A percentile compares a stretch with the other conserved stretches of the same genome.
phyloP scores from a whole-genome alignment of 2,113 vertebrate genomes.

The Irena cyanogastra region DNA sequence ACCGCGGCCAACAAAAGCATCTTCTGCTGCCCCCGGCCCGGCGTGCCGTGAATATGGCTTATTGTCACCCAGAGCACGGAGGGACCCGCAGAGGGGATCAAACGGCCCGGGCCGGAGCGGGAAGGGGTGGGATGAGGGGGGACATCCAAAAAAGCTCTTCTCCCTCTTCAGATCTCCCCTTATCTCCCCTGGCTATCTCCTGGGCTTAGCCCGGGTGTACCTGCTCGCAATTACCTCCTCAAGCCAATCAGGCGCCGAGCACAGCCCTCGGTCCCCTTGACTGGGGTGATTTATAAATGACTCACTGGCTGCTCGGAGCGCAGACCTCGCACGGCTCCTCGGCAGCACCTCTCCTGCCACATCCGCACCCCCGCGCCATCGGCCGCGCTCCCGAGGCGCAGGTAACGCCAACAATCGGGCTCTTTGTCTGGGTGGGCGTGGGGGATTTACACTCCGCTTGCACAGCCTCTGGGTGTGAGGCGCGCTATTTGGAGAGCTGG shows the following conservation, averaged over 20 bases:
- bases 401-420: slow-evolving; percentile 66
- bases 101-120: slow-evolving; percentile 48
- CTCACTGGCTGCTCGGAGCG: slow-evolving; percentile 69
- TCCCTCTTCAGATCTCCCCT: slow-evolving; percentile 72
- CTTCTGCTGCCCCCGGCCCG: background rate
- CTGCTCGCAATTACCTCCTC: slow-evolving; percentile 72
- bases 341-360: slow-evolving; percentile 66
- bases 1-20: slow-evolving; percentile 43
- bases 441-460: slow-evolving; percentile 52
- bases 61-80: slow-evolving; percentile 70
- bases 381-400: slow-evolving; percentile 33
- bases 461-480: slow-evolving; percentile 60
- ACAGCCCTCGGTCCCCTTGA: slow-evolving; percentile 72
- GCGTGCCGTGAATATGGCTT: slow-evolving; percentile 67
- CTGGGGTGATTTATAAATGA: slow-evolving; percentile 82
- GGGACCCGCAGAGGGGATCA: slow-evolving; percentile 74
- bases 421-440: slow-evolving; percentile 69
- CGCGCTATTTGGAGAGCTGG: slow-evolving; percentile 43
- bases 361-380: slow-evolving; percentile 44
- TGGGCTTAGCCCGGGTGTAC: slow-evolving; percentile 71
- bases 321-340: slow-evolving; percentile 65
- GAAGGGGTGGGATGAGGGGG: slow-evolving; percentile 16
- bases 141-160: slow-evolving; percentile 71
- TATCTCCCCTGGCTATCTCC: slow-evolving; percentile 79
- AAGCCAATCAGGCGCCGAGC: slow-evolving; percentile 77